Evolutionary conservation across 2,113 vertebrate species (phyloP), one percentile per base, ranked within the genome.

Genomic region (Colossoma macropomum): DNA sequence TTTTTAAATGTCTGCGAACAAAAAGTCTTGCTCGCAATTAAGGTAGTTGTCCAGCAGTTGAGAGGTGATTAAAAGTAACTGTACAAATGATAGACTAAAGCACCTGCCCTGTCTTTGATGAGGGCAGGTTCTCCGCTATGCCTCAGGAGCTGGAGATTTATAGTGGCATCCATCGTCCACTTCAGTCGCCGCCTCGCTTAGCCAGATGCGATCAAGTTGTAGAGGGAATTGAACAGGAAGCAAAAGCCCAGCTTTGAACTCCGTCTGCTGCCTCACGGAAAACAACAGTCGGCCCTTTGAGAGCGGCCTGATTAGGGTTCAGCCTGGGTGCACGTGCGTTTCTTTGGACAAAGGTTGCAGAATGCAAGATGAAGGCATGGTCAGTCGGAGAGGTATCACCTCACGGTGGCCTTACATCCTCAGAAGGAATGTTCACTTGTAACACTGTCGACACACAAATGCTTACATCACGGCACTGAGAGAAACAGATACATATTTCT

Each of bases 141-240:
- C 25, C 45, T 45, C 19, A 56, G 38, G 73, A 27, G 6, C 25
- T 41, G 34, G 34, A 45, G 52, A 84, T 56, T 76, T 87, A 75
- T 79, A 75, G 77, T 23, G 71, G 76, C 11, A 78, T 75, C 60
- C 41, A 74, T 83, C 82, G 25, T 84, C 62, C 52, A 68, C 1
- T 60, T 54, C 71, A 86, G 76, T 83, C 73, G 68, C 63, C 81
- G 65, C 69, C 83, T 89, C 78, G 88, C 86, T 84, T 84, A 84
- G 79, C 83, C 88, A 89, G 86, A 92, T 78, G 84, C 60, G 63
- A 65, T 77, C 85, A 77, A 88, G 77, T 89, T 88, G 79, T 85
- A 80, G 28, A 74, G 79, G 84, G 79, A 88, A 69, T 66, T 72
- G 3, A 85, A 89, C 85, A 88, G 88, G 90, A 90, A 90, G 88